Evolutionary conservation across 2,797 vertebrate genomes (phyloP).

Genomic region (Morus bassanus): DNA sequence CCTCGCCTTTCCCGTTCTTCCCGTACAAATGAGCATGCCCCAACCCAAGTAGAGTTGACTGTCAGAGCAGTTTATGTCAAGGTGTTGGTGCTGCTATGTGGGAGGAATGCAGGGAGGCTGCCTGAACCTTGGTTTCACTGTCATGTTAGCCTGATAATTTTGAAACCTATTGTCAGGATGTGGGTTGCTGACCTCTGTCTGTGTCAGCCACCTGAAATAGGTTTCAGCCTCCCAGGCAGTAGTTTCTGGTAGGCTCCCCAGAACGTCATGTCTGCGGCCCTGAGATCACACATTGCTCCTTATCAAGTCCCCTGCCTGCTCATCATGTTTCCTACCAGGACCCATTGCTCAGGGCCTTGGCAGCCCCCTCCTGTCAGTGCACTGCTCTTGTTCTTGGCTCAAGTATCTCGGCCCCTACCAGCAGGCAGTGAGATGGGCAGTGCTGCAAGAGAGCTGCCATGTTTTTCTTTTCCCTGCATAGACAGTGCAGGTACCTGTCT

Average conservation of each 20-base stretch:
- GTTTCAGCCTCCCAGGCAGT: not conserved
- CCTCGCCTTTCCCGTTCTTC: not conserved
- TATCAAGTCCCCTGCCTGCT: not conserved
- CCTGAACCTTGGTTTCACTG: not conserved
- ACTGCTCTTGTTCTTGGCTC: not conserved
- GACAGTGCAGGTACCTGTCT: slow-evolving; percentile 96
- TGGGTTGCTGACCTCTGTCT: not conserved
- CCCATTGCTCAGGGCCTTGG: not conserved
- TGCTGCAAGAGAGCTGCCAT: not conserved
- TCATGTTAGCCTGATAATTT: not conserved
- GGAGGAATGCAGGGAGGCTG: slow-evolving; percentile 7
- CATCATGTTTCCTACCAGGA: not conserved
- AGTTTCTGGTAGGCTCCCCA: not conserved
- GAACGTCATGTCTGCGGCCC: not conserved
- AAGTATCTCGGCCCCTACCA: not conserved
- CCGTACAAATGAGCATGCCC: not conserved
- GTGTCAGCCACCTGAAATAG: not conserved
- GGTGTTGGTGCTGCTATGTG: not conserved
- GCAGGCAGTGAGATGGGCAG: not conserved
- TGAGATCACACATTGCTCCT: not conserved
- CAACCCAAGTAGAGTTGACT: not conserved
- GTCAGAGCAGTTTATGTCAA: not conserved
- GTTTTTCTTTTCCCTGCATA: slow-evolving; percentile 47
- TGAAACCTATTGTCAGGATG: not conserved
- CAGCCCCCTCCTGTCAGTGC: not conserved